Evolutionary conservation across 2,797 vertebrate species (phyloP), one percentile per base, ranked within the genome.

Genomic region (Syncerus caffer): DNA sequence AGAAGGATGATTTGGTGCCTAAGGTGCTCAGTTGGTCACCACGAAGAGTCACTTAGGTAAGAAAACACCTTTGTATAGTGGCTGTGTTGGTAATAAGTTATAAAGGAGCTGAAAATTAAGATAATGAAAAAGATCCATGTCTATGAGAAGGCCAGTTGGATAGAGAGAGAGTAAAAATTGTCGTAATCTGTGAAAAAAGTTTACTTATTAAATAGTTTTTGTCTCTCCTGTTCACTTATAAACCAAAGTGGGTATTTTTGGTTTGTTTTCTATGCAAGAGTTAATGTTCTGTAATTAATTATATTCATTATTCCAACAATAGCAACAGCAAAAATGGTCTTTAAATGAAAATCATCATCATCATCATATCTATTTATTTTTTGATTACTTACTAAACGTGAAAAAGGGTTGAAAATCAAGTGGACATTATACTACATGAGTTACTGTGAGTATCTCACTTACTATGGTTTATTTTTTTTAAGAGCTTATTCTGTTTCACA

Each of bases 401-500:
- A 53, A 57, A 95, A 87, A 90, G 38, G 42, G 25, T 62, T 58
- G 51, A 94, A 89, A 93, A 91, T 93, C 83, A 87, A 87, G 67
- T 53, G 47, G 74, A 62, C 79, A 64, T 67, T 93, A 42, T 82
- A 51, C n/a, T 78, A 51, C n/a, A 82, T 80, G 89, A 55, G 64
- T 84, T 79, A 85, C 94, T 83, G 14, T 80, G 67, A 93, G 29
- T 53, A 96, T 96, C 95, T 94, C 80, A 83, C 86, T 96, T 96
- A 92, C 89, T 90, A 7, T 83, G 85, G 93, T 80, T 23, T 80
- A n/a, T 38, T 51, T 51, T 78, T 80, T 55, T 80, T 23, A 4
- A n/a, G 4, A 55, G n/a, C 50, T 89, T 90, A 79, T 85, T 97
- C 93, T 95, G 93, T 96, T 96, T 98, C 94, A 97, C 64, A 64